Evolutionary conservation across 2,888 invertebrate genomes (phyloP), one percentile per base, ranked within the genome.

Genomic region (Chaetogeoica ovagalla): DNA sequence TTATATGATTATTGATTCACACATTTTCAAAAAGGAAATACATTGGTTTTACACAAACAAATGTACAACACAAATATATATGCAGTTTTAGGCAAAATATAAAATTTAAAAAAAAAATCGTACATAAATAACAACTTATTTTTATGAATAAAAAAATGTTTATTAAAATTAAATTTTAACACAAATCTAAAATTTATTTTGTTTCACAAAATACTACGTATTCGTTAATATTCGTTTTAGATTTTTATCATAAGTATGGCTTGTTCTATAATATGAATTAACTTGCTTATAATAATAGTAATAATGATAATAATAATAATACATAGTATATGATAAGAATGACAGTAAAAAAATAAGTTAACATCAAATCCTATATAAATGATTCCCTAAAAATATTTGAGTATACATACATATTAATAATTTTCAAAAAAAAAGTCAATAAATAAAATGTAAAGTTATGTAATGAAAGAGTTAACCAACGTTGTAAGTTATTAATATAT

Each of bases 281-380:
- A 57, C 19, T 75, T 68, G 23, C 39, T 30, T 30, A 66, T 23
- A 75, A 57, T 57, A 63, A 15, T 62, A 48, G 11, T 48, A 48
- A 43, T 43, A 43, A 43, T 43, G 1, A 48, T 48, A 48, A 48
- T 48, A 48, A 60, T 60, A 60, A 60, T 60, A 30, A 9, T 55
- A 21, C 8, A 57, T 57, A 65, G 21, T 57, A 5, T 66, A 57
- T 30, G 74, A 75, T 39, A 48, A 68, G 5, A 75, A 68, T 75
- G n/a, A 66, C 19, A 59, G 30, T 76, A 68, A 59, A 66, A 75
- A 76, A 76, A 76, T 68, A 66, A 48, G 59, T 59, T 76, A 66
- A 74, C n/a, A 63, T 63, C 2, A 9, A 63, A 66, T 59, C 13
- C 65, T 30, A 43, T 59, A 71, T 59, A 39, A 57, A 71, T 21